phyloP scores from a whole-genome alignment of 2,888 invertebrate species.

The Drosophila parthenogenetica region DNA sequence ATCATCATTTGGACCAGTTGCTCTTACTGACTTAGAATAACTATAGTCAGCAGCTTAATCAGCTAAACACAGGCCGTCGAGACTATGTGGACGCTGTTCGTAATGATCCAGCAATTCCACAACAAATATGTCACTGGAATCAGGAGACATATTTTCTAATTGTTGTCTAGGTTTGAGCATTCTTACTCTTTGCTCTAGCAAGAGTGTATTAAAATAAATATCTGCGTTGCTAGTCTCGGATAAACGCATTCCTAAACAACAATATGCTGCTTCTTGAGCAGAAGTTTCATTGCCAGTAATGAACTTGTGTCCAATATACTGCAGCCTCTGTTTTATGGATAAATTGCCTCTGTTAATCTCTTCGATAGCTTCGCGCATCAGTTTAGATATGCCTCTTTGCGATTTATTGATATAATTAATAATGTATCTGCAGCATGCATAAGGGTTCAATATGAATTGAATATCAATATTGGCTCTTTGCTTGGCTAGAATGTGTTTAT shows the following conservation, averaged over 20 bases:
- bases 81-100: too few species aligned
- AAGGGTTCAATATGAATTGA: neutral
- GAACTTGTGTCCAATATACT: constrained; percentile 1
- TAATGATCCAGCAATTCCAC: neutral
- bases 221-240: neutral
- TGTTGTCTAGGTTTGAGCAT: constrained; percentile 22
- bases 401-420: constrained; percentile 20
- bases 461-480: constrained; percentile 21
- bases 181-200: constrained; percentile 4
- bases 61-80: neutral
- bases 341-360: constrained; percentile 1
- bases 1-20: neutral
- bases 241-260: constrained; percentile 14
- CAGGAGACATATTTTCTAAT: constrained; percentile 7
- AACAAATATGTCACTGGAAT: too few species aligned
- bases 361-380: constrained; percentile 7
- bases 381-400: constrained; percentile 17
- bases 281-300: neutral
- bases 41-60: constrained; percentile 15
- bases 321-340: constrained; percentile 6
- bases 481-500: constrained; percentile 8
- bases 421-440: neutral
- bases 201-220: neutral
- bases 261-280: constrained; percentile 13
- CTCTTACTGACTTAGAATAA: constrained; percentile 4